These are phyloP conservation scores for Gobius niger DNA, from an alignment of 2,113 vertebrate genomes.

Conservation along the genomic window DNA sequence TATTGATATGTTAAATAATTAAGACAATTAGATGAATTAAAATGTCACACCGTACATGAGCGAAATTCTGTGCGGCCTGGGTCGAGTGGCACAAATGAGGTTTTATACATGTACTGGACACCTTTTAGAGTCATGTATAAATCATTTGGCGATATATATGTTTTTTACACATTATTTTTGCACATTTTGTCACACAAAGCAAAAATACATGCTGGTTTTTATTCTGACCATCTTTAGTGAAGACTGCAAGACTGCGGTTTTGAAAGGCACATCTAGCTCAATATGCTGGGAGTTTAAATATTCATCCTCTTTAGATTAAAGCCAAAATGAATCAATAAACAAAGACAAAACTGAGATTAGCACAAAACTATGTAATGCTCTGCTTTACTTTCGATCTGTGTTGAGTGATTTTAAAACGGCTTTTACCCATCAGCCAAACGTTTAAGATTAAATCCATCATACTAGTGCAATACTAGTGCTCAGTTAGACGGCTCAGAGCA, in stretches of 20 bases:
- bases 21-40: slow-evolving; percentile 15
- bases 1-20: slow-evolving; percentile 11
- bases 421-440: neutral
- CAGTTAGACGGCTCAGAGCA: no score
- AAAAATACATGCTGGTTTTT: neutral
- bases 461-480: no score
- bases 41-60: slow-evolving; percentile 4
- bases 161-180: no score
- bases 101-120: neutral
- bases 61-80: slow-evolving; percentile 1
- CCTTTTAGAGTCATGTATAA: neutral
- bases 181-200: neutral
- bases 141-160: neutral
- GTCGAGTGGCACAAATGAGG: neutral
- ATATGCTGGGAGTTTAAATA: neutral
- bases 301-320: neutral
- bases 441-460: neutral
- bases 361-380: neutral
- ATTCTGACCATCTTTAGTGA: neutral
- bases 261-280: neutral
- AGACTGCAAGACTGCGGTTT: neutral
- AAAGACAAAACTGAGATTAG: neutral
- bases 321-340: neutral
- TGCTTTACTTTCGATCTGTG: neutral
- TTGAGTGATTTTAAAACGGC: neutral